Conservation (phyloP, 2,797 vertebrate genomes). For the Artibeus jamaicensis region DNA sequence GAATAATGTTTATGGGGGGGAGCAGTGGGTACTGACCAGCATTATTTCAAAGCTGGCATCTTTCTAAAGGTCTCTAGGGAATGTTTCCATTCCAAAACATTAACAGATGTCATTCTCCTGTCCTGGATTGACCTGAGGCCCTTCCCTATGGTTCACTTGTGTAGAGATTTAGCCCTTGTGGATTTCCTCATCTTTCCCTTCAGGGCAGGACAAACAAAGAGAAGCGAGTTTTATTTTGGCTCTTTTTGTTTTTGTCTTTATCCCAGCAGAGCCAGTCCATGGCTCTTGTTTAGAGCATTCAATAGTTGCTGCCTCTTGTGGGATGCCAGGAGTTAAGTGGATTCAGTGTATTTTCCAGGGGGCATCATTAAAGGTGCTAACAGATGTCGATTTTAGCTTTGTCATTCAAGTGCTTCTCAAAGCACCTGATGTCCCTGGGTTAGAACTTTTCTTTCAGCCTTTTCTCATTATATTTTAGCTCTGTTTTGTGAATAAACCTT, state of each 20-base stretch:
- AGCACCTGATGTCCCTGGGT: conserved; percentile 79
- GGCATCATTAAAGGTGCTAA: conserved; percentile 84
- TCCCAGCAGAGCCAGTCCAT: neutral
- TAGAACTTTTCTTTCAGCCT: conserved; percentile 88
- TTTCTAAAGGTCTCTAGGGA: conserved; percentile 47
- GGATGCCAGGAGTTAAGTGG: conserved; percentile 78
- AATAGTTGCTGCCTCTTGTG: conserved; percentile 13
- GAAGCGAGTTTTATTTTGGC: neutral
- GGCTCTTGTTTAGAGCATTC: conserved; percentile 9
- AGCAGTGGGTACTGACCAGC: conserved; percentile 10
- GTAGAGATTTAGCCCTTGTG: neutral
- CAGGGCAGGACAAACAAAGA: neutral
- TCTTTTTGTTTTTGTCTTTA: conserved; percentile 27
- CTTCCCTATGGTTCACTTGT: conserved; percentile 8
- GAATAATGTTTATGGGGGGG: conserved; percentile 39
- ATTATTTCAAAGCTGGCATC: conserved; percentile 60
- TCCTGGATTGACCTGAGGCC: conserved; percentile 56
- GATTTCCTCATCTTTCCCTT: conserved; percentile 50
- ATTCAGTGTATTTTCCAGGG: conserved; percentile 60
- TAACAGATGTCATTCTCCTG: conserved; percentile 64
- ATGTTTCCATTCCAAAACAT: conserved; percentile 32
- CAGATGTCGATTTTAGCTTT: conserved; percentile 83
- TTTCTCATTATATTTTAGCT: conserved; percentile 87
- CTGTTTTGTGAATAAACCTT: conserved; percentile 78
- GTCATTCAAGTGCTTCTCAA: conserved; percentile 81